Evolutionary conservation across 2,113 vertebrate species (phyloP).

Genomic region (Cephalopholis sonnerati): DNA sequence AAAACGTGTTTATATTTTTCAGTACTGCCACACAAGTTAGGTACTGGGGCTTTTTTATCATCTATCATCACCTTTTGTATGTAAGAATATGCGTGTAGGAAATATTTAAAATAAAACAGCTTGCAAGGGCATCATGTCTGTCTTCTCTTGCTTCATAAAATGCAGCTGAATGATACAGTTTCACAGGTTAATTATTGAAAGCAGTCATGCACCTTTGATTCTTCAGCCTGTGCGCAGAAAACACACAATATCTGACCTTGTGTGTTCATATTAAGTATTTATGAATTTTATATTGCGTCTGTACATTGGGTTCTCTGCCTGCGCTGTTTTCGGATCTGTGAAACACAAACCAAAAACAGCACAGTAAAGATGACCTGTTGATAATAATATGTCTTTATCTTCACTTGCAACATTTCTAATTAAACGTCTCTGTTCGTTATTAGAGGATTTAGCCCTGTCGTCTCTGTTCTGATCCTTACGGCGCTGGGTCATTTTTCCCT

Average conservation of each 20-base stretch:
- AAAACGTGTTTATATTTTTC: not conserved
- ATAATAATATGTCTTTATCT: not conserved
- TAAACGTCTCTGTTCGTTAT: not conserved
- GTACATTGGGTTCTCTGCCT: not conserved
- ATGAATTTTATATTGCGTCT: conserved; percentile 18
- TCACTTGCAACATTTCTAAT: not conserved
- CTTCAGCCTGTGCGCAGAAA: conserved; percentile 1
- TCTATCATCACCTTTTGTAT: not conserved
- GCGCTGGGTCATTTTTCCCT: not conserved
- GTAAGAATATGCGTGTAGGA: not conserved
- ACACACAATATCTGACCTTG: not conserved
- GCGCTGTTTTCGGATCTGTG: not conserved
- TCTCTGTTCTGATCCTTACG: not conserved
- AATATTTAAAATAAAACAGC: not conserved
- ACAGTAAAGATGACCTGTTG: not conserved
- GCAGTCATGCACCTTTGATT: not conserved
- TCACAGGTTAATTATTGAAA: not conserved
- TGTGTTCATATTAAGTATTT: conserved; percentile 32
- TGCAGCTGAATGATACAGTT: not conserved
- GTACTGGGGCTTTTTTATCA: not conserved
- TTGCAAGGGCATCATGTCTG: not conserved
- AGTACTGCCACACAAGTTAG: rapidly evolving
- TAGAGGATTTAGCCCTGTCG: not conserved
- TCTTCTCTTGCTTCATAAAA: not conserved
- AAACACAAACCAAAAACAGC: not conserved